phyloP scores from a whole-genome alignment of 2,797 vertebrate species.

The Macropus fuliginosus region DNA sequence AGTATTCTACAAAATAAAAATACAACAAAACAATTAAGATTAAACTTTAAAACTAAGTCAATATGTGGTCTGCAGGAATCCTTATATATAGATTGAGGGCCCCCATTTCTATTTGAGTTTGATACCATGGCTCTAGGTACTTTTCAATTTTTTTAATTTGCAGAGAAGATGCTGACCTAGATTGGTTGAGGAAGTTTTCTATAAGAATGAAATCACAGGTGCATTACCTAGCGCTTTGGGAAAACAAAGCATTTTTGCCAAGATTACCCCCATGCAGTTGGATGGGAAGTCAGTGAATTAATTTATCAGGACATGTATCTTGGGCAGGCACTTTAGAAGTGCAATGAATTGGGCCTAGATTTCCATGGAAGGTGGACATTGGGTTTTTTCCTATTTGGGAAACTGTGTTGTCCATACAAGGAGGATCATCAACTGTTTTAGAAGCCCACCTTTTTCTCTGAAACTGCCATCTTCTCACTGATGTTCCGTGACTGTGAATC shows the following conservation, averaged over 20 bases:
- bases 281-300: not conserved
- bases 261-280: not conserved
- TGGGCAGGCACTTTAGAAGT: not conserved
- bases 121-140: not conserved
- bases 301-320: not conserved
- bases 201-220: not conserved
- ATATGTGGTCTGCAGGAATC: not conserved
- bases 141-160: not conserved
- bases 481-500: not conserved
- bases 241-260: not conserved
- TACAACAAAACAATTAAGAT: not conserved
- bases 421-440: not conserved
- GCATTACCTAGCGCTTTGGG: not conserved
- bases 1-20: not conserved
- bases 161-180: not conserved
- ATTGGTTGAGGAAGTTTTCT: not conserved
- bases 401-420: not conserved
- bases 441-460: not conserved
- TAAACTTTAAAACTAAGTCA: not conserved
- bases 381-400: not conserved
- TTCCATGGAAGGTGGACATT: not conserved
- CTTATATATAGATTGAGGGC: not conserved
- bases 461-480: not conserved
- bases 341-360: not conserved
- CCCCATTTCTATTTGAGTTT: not conserved